Conservation (phyloP, 2,113 vertebrate genomes). For the Piprites chloris region DNA sequence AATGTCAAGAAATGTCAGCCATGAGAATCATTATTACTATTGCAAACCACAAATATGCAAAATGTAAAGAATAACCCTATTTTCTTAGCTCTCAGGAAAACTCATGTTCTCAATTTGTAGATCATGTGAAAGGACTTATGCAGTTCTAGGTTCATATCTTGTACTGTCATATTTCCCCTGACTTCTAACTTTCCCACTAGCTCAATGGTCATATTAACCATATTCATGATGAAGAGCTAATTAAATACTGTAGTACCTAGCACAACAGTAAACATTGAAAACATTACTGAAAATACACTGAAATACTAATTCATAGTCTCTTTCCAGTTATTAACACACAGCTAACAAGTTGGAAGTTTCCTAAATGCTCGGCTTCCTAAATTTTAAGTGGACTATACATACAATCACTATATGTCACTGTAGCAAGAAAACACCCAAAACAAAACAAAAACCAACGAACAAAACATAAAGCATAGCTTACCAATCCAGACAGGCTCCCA, state of each 20-base stretch:
- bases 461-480: background rate
- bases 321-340: background rate
- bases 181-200: background rate
- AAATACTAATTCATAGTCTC: background rate
- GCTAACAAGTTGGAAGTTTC: background rate
- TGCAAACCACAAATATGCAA: background rate
- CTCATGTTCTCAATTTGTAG: background rate
- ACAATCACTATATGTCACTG: background rate
- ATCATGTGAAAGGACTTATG: background rate
- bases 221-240: background rate
- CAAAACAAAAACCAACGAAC: background rate
- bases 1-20: background rate
- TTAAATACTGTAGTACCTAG: background rate
- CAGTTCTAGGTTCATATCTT: background rate
- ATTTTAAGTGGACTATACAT: background rate
- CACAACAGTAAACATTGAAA: background rate
- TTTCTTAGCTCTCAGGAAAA: background rate
- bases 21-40: background rate
- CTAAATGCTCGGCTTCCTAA: background rate
- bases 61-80: background rate
- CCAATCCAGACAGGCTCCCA: constrained; percentile 9
- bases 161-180: background rate
- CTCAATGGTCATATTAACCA: background rate
- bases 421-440: background rate
- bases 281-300: background rate